Percentiles rank a stretch among this genome's conserved stretches.
phyloP scores from a whole-genome alignment of 2,797 vertebrate species.

The Peromyscus eremicus region DNA sequence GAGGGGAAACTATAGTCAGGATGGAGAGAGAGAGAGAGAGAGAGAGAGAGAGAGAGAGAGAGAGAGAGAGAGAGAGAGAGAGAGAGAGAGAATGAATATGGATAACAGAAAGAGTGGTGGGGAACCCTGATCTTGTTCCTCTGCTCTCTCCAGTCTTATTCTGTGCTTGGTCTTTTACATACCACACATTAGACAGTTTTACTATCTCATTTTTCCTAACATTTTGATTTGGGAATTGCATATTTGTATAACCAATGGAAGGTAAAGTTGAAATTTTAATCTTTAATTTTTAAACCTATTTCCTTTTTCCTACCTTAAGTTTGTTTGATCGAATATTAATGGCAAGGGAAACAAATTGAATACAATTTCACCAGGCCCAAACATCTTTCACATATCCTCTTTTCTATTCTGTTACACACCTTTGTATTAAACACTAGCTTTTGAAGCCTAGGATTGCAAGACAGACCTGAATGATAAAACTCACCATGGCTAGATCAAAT shows the following conservation, averaged over 20 bases:
- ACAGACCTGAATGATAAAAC: constrained; percentile 13
- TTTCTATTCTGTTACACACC: neutral
- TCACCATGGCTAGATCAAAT: neutral
- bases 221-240: neutral
- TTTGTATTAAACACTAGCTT: neutral
- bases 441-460: constrained; percentile 37
- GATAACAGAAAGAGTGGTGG: neutral
- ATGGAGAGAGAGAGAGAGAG: neutral
- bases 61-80: too few species aligned
- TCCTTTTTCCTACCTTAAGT: neutral
- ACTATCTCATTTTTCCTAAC: constrained; percentile 20
- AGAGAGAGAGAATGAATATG: too few species aligned
- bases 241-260: neutral
- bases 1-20: neutral
- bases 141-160: neutral
- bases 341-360: constrained; percentile 37
- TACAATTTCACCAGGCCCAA: neutral
- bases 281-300: constrained; percentile 23
- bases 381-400: constrained; percentile 12
- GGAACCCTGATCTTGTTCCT: neutral
- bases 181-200: neutral
- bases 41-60: too few species aligned
- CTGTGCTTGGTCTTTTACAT: constrained; percentile 5
- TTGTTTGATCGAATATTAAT: constrained; percentile 11
- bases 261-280: neutral